These are phyloP conservation scores for Pogonocherus hispidulus DNA, from an alignment of 2,888 invertebrate species.

Conservation along the genomic window DNA sequence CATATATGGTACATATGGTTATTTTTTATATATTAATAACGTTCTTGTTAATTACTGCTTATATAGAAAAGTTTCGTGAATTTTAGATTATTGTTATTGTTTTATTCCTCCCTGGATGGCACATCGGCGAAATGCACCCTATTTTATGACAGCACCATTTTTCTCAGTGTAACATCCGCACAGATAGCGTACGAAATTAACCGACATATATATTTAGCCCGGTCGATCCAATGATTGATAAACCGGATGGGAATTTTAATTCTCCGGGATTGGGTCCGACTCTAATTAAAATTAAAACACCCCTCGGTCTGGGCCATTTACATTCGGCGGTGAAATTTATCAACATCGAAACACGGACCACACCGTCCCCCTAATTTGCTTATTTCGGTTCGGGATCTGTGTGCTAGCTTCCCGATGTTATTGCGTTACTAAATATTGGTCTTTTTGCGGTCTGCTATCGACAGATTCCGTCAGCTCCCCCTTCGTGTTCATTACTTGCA, in stretches of 20 bases:
- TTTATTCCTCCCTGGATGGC: no score
- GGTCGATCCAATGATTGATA: slow-evolving; percentile 9
- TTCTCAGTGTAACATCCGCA: not conserved
- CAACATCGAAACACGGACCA: slow-evolving; percentile 17
- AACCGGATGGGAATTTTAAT: slow-evolving; percentile 26
- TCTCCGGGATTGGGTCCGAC: not conserved
- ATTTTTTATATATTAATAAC: no score
- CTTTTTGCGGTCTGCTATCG: slow-evolving; percentile 4
- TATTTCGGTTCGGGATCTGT: not conserved
- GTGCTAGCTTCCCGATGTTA: not conserved
- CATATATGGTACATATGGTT: no score
- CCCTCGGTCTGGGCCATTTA: slow-evolving; percentile 1
- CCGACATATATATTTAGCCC: not conserved
- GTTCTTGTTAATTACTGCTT: no score
- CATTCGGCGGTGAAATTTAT: slow-evolving; percentile 16
- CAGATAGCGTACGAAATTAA: not conserved
- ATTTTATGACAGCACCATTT: not conserved
- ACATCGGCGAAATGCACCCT: no score
- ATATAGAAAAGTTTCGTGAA: no score
- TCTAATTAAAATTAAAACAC: slow-evolving; percentile 28
- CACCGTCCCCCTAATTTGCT: slow-evolving; percentile 25
- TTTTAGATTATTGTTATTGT: no score
- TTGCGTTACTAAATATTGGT: not conserved
- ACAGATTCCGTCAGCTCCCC: not conserved
- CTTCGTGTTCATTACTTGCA: not conserved